Conservation (phyloP, 2,113 vertebrate genomes). For the Buteo buteo region DNA sequence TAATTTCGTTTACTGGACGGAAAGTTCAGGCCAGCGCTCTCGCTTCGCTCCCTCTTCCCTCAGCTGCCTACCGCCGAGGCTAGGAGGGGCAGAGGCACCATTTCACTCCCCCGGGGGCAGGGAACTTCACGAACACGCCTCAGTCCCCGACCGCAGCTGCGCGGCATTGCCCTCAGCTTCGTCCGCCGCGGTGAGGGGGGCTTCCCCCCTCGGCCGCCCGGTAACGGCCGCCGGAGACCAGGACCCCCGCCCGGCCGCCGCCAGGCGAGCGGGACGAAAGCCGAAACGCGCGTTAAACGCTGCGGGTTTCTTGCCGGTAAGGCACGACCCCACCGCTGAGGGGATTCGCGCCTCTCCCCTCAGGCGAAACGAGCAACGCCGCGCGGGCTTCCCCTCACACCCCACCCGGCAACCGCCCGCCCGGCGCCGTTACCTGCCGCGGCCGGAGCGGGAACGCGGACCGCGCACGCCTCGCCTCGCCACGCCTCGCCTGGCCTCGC, state of each 20-base stretch:
- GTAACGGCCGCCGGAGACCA: background rate
- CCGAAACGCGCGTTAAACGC: background rate
- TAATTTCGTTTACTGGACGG: fast-evolving
- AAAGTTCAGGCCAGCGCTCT: fast-evolving
- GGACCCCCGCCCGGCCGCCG: background rate
- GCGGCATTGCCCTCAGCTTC: background rate
- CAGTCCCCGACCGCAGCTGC: no score
- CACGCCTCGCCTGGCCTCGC: no score
- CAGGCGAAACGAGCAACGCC: no score
- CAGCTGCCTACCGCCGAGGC: fast-evolving
- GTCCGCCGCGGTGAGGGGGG: no score
- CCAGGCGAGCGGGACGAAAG: no score
- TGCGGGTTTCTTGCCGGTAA: no score
- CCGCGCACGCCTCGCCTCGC: no score
- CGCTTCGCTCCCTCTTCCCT: background rate
- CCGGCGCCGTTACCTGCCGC: background rate
- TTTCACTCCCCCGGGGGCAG: background rate
- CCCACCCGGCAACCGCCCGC: background rate
- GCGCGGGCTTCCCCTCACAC: no score
- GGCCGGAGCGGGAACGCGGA: background rate
- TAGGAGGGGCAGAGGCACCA: background rate
- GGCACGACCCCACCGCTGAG: background rate
- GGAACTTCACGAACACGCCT: fast-evolving
- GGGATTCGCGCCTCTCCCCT: background rate
- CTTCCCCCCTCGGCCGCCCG: background rate